Conservation (phyloP, 2,888 invertebrate species). For the Caenorhabditis auriculariae region DNA sequence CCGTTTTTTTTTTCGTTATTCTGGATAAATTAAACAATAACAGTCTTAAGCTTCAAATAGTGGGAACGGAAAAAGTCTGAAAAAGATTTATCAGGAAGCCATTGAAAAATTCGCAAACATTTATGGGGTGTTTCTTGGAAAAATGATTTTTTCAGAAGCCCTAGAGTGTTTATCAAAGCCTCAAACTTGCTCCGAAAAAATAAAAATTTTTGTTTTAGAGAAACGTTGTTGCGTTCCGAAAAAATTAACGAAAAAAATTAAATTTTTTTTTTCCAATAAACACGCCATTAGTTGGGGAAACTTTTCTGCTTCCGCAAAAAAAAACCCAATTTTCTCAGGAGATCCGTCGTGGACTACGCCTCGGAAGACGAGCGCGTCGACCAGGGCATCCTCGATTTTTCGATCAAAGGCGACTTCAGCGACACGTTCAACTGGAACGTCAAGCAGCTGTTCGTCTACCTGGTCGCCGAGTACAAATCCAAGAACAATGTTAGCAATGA, state of each 20-base stretch:
- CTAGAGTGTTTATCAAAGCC: background rate
- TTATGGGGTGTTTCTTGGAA: too few species aligned
- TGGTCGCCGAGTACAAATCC: constrained; percentile 93
- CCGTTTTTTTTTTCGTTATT: too few species aligned
- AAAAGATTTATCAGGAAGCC: too few species aligned
- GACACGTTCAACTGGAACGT: constrained; percentile 93
- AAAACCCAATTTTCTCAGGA: constrained; percentile 74
- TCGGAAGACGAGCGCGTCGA: constrained; percentile 90
- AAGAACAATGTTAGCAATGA: constrained; percentile 74
- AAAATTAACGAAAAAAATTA: background rate
- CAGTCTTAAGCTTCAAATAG: too few species aligned
- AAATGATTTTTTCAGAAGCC: background rate
- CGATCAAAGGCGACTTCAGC: constrained; percentile 77
- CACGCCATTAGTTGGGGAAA: background rate
- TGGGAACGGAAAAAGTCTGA: too few species aligned
- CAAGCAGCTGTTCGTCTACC: constrained; percentile 91
- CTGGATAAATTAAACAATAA: too few species aligned
- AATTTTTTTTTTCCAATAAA: too few species aligned
- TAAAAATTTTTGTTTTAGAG: background rate
- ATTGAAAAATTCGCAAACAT: too few species aligned
- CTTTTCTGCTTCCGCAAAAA: background rate
- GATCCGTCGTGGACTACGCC: constrained; percentile 93
- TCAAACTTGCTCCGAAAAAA: too few species aligned
- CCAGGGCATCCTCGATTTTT: constrained; percentile 89
- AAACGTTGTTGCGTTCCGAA: background rate